Conservation (phyloP, 2,888 invertebrate species). For the Protophormia terraenovae region DNA sequence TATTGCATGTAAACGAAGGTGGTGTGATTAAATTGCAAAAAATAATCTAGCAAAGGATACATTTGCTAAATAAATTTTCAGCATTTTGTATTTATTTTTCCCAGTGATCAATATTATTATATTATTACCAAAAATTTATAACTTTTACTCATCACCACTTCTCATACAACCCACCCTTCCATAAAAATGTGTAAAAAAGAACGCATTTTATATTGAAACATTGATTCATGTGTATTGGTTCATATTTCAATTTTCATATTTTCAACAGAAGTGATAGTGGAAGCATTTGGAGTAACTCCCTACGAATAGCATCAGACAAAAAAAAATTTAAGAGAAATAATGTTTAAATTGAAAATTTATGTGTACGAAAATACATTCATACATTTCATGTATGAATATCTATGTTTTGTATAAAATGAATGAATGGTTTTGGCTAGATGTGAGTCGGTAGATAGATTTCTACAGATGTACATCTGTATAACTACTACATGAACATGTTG, state of each 20-base stretch:
- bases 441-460: slow-evolving; percentile 4
- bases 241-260: slow-evolving; percentile 48
- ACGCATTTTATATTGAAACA: slow-evolving; percentile 31
- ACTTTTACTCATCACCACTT: not conserved
- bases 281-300: not conserved
- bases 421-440: not conserved
- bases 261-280: slow-evolving; percentile 2
- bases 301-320: not conserved
- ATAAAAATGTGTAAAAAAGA: not conserved
- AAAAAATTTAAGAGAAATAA: slow-evolving; percentile 19
- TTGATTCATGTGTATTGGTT: slow-evolving; percentile 33
- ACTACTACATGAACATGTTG: slow-evolving; percentile 28
- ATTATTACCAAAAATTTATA: not conserved
- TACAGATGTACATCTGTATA: slow-evolving; percentile 30
- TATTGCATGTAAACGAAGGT: not conserved
- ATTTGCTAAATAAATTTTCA: no score
- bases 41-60: no score
- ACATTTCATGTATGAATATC: slow-evolving; percentile 25
- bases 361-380: slow-evolving; percentile 26
- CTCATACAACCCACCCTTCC: not conserved
- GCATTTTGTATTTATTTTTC: no score
- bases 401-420: slow-evolving; percentile 11
- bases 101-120: no score
- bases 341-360: slow-evolving; percentile 49
- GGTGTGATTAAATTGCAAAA: not conserved